Evolutionary conservation across 2,113 vertebrate genomes (phyloP).

Genomic region (Lota lota): DNA sequence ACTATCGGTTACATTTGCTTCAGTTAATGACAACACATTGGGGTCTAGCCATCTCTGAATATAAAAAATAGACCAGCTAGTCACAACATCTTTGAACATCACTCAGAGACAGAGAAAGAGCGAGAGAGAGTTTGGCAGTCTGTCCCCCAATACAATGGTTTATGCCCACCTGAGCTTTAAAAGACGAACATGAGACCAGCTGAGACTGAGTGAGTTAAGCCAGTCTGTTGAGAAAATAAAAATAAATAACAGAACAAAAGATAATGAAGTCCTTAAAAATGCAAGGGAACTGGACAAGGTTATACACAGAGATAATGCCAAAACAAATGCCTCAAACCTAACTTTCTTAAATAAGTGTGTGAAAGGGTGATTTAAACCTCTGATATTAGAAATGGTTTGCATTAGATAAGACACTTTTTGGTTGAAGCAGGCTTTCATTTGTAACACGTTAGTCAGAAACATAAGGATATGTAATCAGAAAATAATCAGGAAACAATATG

Average conservation of each 20-base stretch:
- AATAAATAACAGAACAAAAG: conserved; percentile 15
- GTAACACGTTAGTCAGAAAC: conserved; percentile 25
- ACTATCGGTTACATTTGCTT: too few relatives aligned
- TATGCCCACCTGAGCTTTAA: conserved; percentile 54
- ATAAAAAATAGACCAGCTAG: conserved; percentile 38
- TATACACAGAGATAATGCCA: conserved; percentile 4
- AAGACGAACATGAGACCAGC: conserved; percentile 27
- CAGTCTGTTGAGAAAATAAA: conserved; percentile 15
- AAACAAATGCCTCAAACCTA: conserved; percentile 4
- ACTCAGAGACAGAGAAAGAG: conserved; percentile 1
- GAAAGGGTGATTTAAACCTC: neutral
- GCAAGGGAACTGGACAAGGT: conserved; percentile 1
- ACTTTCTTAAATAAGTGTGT: neutral
- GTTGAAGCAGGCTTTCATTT: conserved; percentile 33
- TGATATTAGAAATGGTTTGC: conserved; percentile 13
- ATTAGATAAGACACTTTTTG: conserved; percentile 28
- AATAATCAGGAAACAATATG: conserved; percentile 11
- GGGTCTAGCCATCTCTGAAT: conserved; percentile 56
- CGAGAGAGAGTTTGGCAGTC: conserved; percentile 14
- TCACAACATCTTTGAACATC: too few relatives aligned
- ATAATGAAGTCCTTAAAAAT: conserved; percentile 2
- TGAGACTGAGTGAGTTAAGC: conserved; percentile 11
- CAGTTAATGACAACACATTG: conserved; percentile 15
- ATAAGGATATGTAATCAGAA: conserved; percentile 31
- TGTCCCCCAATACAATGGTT: conserved; percentile 19